Conservation (phyloP, 2,797 vertebrate genomes). For the Rhinogobio ventralis region DNA sequence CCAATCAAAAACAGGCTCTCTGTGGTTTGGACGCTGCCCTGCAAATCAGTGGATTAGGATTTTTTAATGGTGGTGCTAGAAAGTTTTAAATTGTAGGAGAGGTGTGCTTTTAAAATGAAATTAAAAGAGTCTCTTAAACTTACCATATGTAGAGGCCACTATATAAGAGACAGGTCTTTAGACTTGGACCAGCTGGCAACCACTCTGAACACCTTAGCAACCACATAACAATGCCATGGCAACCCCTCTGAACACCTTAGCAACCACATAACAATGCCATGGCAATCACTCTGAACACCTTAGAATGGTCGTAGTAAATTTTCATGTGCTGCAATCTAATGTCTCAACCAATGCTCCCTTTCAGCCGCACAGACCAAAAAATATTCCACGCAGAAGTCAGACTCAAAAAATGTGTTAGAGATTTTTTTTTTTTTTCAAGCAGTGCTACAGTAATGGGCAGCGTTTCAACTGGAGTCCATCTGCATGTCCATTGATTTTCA, state of each 20-base stretch:
- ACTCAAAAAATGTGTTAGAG: background rate
- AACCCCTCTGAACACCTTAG: background rate
- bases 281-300: background rate
- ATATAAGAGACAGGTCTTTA: background rate
- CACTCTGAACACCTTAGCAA: slow-evolving; percentile 5
- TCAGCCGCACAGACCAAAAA: background rate
- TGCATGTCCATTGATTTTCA: slow-evolving; percentile 41
- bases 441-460: slow-evolving; percentile 7
- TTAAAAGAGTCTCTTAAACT: background rate
- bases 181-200: background rate
- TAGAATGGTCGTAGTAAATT: background rate
- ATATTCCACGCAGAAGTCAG: background rate
- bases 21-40: background rate
- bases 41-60: background rate
- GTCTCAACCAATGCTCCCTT: background rate
- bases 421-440: background rate
- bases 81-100: background rate
- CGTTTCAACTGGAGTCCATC: slow-evolving; percentile 25
- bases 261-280: background rate
- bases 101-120: background rate
- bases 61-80: background rate
- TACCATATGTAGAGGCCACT: background rate
- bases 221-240: background rate
- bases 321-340: background rate
- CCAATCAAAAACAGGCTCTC: background rate